A percentile compares a stretch with the other conserved stretches of the same genome.
These are phyloP conservation scores for Andrena minutula DNA, from an alignment of 2,888 invertebrate species.

Conservation along the genomic window DNA sequence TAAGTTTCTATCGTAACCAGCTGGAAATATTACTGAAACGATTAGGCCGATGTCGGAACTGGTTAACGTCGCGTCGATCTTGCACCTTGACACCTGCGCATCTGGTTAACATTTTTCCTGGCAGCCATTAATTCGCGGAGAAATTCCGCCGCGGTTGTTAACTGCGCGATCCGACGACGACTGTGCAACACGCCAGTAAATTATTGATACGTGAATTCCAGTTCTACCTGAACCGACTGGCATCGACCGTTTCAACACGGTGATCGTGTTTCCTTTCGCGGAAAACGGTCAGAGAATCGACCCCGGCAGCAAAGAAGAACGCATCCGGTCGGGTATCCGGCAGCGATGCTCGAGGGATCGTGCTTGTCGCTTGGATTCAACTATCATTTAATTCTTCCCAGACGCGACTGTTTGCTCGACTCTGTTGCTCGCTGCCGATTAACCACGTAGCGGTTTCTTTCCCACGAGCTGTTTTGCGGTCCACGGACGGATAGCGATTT, in stretches of 20 bases:
- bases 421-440: conserved; percentile 29
- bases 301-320: conserved; percentile 56
- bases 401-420: conserved; percentile 10
- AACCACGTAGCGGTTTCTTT: conserved; percentile 38
- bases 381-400: conserved; percentile 31
- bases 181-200: conserved; percentile 24
- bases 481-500: neutral
- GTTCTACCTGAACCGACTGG: conserved; percentile 32
- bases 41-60: neutral
- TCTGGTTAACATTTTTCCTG: conserved; percentile 36
- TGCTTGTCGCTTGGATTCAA: conserved; percentile 47
- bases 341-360: conserved; percentile 41
- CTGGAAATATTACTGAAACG: conserved; percentile 13
- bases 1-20: conserved; percentile 7
- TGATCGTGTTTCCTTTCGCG: conserved; percentile 64
- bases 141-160: conserved; percentile 51
- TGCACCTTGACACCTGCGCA: conserved; percentile 33
- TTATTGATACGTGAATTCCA: conserved; percentile 63
- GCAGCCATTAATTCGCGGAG: conserved; percentile 28
- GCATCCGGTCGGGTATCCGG: conserved; percentile 48
- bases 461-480: conserved; percentile 27
- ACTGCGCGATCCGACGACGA: conserved; percentile 11
- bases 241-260: conserved; percentile 23
- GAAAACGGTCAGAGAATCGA: conserved; percentile 46
- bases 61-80: conserved; percentile 32